Evolutionary conservation across 2,797 vertebrate species (phyloP).

Genomic region (Sarcophilus harrisii): DNA sequence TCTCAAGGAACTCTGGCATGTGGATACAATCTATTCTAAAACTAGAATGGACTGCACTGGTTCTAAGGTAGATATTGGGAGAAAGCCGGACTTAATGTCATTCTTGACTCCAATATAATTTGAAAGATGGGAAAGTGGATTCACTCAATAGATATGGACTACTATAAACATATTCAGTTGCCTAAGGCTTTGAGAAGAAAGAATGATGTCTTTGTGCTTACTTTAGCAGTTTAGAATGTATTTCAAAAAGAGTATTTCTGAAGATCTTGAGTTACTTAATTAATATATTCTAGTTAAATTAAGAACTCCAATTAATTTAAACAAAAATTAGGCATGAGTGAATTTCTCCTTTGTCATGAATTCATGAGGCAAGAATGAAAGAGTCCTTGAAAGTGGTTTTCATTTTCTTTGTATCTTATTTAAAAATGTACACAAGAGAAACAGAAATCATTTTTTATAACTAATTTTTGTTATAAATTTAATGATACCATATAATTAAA

Average conservation of each 20-base stretch:
- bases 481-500: neutral
- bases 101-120: neutral
- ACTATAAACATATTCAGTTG: neutral
- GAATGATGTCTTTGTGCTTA: neutral
- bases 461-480: neutral
- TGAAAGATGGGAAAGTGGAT: neutral
- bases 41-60: neutral
- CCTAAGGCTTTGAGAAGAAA: neutral
- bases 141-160: neutral
- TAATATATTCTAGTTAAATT: constrained; percentile 30
- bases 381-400: constrained; percentile 51
- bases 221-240: neutral
- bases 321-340: neutral
- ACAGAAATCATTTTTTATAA: neutral
- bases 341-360: neutral
- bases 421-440: neutral
- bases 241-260: constrained; percentile 1
- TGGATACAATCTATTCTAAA: neutral
- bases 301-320: constrained; percentile 42
- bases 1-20: neutral
- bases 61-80: neutral
- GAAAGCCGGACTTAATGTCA: neutral
- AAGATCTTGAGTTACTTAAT: constrained; percentile 26
- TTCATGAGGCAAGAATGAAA: constrained; percentile 25
- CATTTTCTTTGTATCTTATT: neutral